Conservation (phyloP, 2,888 invertebrate genomes). For the Erebia aethiops region DNA sequence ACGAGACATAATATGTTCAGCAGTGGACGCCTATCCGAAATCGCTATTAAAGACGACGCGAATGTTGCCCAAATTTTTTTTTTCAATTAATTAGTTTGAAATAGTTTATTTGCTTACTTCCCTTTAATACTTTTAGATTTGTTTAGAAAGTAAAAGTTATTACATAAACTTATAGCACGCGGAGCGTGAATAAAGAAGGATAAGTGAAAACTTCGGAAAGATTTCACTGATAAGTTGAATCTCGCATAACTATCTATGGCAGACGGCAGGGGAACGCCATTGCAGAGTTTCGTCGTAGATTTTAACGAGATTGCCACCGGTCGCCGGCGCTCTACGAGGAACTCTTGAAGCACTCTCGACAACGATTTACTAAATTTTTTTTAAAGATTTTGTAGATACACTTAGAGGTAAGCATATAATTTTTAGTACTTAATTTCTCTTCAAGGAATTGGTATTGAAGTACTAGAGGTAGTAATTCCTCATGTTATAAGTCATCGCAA, state of each 20-base stretch:
- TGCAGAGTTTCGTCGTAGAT: constrained; percentile 69
- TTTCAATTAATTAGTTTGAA: too few relatives aligned
- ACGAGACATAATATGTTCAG: too few relatives aligned
- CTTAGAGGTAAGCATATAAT: background rate
- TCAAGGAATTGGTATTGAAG: background rate
- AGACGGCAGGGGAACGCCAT: constrained; percentile 55
- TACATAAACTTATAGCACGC: constrained; percentile 12
- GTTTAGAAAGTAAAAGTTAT: background rate
- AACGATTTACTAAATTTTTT: constrained; percentile 74
- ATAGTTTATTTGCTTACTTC: too few relatives aligned
- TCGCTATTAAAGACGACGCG: too few relatives aligned
- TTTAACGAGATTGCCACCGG: constrained; percentile 78
- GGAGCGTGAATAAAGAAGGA: constrained; percentile 9
- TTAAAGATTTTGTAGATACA: constrained; percentile 59
- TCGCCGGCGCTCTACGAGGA: constrained; percentile 63
- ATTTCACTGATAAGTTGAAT: constrained; percentile 17
- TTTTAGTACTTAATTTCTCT: background rate
- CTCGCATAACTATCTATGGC: constrained; percentile 21
- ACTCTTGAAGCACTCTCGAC: constrained; percentile 65
- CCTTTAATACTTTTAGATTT: too few relatives aligned
- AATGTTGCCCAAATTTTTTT: too few relatives aligned
- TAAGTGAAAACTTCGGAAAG: constrained; percentile 14
- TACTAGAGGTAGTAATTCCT: background rate
- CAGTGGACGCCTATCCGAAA: too few relatives aligned
- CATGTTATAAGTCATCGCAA: too few relatives aligned